Conservation (phyloP, 23 tunicate genomes). For the Phallusia fumigata region DNA sequence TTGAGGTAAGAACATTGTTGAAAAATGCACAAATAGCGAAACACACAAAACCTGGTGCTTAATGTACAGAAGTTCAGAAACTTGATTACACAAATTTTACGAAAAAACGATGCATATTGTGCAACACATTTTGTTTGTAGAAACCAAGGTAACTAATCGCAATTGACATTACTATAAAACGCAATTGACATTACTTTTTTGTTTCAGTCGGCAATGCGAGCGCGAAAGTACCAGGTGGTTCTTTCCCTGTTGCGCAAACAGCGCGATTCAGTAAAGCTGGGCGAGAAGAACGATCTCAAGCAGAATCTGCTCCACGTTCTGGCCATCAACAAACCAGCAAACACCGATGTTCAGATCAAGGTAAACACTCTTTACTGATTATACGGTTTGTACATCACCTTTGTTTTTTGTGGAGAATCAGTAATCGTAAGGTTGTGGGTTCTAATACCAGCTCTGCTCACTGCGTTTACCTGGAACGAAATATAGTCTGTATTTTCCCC, state of each 20-base stretch:
- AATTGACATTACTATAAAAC: too few species aligned
- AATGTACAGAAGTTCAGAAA: neutral
- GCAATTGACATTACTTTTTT: neutral
- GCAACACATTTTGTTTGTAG: too few species aligned
- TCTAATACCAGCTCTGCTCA: too few species aligned
- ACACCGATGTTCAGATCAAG: slow-evolving; percentile 90
- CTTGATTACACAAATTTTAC: neutral
- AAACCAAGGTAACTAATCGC: too few species aligned
- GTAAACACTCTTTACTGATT: slow-evolving; percentile 10
- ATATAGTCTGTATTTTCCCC: too few species aligned
- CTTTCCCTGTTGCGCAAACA: slow-evolving; percentile 89
- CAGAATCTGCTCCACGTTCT: slow-evolving; percentile 94
- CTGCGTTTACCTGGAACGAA: too few species aligned
- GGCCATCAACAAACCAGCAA: slow-evolving; percentile 80
- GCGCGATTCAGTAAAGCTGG: slow-evolving; percentile 74
- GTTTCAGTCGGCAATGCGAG: slow-evolving; percentile 93
- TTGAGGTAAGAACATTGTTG: slow-evolving; percentile 55
- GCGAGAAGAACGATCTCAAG: slow-evolving; percentile 79
- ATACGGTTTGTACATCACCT: too few species aligned
- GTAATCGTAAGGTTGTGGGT: too few species aligned
- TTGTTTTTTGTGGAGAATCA: too few species aligned
- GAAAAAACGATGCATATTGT: too few species aligned
- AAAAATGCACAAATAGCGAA: neutral
- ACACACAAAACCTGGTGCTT: too few species aligned
- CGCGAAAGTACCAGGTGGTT: slow-evolving; percentile 91